These are phyloP conservation scores for Lasioglossum calceatum DNA, from an alignment of 2,888 invertebrate species.

Conservation along the genomic window DNA sequence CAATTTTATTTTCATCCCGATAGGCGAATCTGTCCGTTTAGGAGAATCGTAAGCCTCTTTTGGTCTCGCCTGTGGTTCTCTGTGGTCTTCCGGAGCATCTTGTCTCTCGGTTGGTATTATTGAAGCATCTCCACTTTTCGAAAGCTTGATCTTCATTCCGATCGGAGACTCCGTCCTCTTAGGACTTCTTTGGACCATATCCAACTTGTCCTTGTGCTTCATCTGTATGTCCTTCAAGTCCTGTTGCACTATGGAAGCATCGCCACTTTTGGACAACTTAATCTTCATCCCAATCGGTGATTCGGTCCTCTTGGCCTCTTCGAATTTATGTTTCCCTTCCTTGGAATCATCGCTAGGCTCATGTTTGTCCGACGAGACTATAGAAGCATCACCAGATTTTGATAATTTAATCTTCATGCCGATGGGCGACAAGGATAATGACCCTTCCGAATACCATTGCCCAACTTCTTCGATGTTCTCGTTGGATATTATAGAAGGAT, in stretches of 20 bases:
- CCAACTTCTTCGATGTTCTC: constrained; percentile 77
- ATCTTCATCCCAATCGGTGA: constrained; percentile 77
- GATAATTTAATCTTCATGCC: constrained; percentile 80
- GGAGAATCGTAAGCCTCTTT: constrained; percentile 58
- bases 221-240: constrained; percentile 65
- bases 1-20: constrained; percentile 81
- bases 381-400: constrained; percentile 77
- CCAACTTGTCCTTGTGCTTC: constrained; percentile 69
- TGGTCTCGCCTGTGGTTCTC: constrained; percentile 54
- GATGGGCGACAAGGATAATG: constrained; percentile 76
- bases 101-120: constrained; percentile 73
- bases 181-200: constrained; percentile 65
- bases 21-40: constrained; percentile 73
- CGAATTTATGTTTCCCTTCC: constrained; percentile 72
- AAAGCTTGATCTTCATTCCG: constrained; percentile 81
- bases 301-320: constrained; percentile 70
- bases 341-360: constrained; percentile 71
- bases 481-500: constrained; percentile 82
- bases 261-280: constrained; percentile 72
- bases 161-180: constrained; percentile 75
- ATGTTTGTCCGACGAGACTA: constrained; percentile 74
- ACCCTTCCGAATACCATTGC: constrained; percentile 80
- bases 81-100: constrained; percentile 64
- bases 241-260: constrained; percentile 73
- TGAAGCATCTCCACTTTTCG: constrained; percentile 77